These are phyloP conservation scores for Athalia circularis DNA, from an alignment of 2,888 invertebrate genomes.

Conservation along the genomic window DNA sequence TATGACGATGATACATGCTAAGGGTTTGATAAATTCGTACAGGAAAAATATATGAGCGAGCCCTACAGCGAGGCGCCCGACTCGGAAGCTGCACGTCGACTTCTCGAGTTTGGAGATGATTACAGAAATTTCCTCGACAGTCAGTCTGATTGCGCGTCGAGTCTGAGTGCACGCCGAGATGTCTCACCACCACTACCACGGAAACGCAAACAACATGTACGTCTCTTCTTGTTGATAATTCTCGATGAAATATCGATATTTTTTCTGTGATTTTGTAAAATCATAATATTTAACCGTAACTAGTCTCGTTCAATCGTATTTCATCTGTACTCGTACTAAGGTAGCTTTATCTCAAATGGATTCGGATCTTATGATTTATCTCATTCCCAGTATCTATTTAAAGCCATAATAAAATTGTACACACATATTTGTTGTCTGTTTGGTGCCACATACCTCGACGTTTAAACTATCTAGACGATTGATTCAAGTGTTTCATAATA, in stretches of 20 bases:
- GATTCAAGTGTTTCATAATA: slow-evolving; percentile 1
- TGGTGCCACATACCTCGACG: slow-evolving; percentile 37
- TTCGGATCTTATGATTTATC: not conserved
- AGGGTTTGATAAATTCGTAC: slow-evolving; percentile 47
- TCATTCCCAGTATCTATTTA: not conserved
- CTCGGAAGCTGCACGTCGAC: slow-evolving; percentile 87
- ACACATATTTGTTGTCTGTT: slow-evolving; percentile 40
- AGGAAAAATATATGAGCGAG: slow-evolving; percentile 95
- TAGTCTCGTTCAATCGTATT: slow-evolving; percentile 3
- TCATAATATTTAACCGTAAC: slow-evolving; percentile 17
- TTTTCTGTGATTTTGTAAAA: slow-evolving; percentile 37
- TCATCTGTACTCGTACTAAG: not conserved
- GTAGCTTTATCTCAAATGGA: slow-evolving; percentile 8
- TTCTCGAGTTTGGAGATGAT: slow-evolving; percentile 93
- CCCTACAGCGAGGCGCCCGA: slow-evolving; percentile 92
- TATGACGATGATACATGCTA: not conserved
- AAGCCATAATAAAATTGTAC: slow-evolving; percentile 33
- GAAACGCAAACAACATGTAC: slow-evolving; percentile 68
- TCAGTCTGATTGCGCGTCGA: slow-evolving; percentile 91
- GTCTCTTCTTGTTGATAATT: slow-evolving; percentile 54
- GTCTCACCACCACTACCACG: slow-evolving; percentile 73
- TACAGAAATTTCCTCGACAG: slow-evolving; percentile 93
- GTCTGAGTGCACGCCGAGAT: slow-evolving; percentile 80
- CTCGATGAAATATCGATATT: slow-evolving; percentile 47
- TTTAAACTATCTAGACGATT: not conserved